These are phyloP conservation scores for Hapalemur alaotrensis DNA, from an alignment of 2,797 vertebrate genomes.

Conservation along the genomic window DNA sequence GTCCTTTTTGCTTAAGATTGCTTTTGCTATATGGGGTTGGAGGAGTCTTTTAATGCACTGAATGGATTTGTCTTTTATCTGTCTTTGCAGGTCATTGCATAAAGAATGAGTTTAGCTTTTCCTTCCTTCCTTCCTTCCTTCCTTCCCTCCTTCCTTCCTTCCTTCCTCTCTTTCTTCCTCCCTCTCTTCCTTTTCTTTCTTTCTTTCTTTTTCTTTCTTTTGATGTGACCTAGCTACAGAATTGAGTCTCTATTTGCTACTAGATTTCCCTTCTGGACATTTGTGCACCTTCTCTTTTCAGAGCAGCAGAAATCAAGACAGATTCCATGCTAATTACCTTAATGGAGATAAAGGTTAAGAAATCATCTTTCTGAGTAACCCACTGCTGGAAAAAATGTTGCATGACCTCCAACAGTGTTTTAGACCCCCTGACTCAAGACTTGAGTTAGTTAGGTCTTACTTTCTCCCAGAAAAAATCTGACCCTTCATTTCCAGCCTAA, in stretches of 20 bases:
- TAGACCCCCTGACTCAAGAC: not conserved
- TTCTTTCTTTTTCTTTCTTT: not conserved
- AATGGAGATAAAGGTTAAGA: not conserved
- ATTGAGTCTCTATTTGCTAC: not conserved
- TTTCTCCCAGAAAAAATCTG: not conserved
- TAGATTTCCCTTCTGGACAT: not conserved
- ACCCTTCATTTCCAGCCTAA: not conserved
- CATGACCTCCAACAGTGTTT: not conserved
- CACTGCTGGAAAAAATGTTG: not conserved
- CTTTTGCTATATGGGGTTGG: too few species aligned
- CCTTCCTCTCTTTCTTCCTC: too few species aligned
- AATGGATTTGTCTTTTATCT: not conserved
- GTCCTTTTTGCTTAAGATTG: too few species aligned
- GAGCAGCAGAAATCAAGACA: not conserved
- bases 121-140: not conserved
- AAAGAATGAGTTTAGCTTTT: conserved; percentile 5
- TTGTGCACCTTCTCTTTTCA: not conserved
- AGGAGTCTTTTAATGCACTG: not conserved
- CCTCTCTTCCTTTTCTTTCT: too few species aligned
- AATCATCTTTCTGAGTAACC: not conserved
- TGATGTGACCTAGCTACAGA: not conserved
- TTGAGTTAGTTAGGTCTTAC: not conserved
- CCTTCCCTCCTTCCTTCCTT: too few species aligned
- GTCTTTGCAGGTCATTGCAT: not conserved
- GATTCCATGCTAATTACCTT: not conserved